A percentile compares a stretch with the other conserved stretches of the same genome.
Conservation (phyloP, 1,140 invertebrate genomes). For the Maconellicoccus hirsutus region DNA sequence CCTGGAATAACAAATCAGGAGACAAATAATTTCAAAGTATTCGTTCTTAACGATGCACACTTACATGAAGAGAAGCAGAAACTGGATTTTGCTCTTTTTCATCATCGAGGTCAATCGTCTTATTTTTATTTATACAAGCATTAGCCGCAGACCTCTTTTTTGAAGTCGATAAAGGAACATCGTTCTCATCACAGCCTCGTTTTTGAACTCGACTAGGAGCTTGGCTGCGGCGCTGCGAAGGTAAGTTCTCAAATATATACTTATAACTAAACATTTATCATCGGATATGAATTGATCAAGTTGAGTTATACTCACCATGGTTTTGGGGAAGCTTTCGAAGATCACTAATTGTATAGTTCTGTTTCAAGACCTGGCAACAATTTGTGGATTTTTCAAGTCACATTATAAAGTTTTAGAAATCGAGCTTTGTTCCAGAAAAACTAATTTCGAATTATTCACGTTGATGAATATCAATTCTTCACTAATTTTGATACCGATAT, state of each 20-base stretch:
- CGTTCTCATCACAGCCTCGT: constrained; percentile 17
- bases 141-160: neutral
- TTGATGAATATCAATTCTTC: no score
- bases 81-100: neutral
- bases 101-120: constrained; percentile 16
- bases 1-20: constrained; percentile 39
- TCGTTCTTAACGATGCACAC: neutral
- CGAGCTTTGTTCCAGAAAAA: no score
- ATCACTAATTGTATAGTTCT: no score
- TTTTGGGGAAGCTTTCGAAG: no score
- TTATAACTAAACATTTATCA: neutral
- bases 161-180: neutral
- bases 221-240: constrained; percentile 24
- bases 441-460: no score
- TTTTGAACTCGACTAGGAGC: constrained; percentile 25
- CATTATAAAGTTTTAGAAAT: no score
- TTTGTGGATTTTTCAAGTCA: no score
- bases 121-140: neutral
- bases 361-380: no score
- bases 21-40: neutral
- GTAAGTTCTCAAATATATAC: no score
- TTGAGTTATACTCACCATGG: no score
- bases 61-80: constrained; percentile 15
- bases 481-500: no score
- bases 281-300: no score